Conservation (phyloP, 2,888 invertebrate species). For the Hirtodrosophila duncani region DNA sequence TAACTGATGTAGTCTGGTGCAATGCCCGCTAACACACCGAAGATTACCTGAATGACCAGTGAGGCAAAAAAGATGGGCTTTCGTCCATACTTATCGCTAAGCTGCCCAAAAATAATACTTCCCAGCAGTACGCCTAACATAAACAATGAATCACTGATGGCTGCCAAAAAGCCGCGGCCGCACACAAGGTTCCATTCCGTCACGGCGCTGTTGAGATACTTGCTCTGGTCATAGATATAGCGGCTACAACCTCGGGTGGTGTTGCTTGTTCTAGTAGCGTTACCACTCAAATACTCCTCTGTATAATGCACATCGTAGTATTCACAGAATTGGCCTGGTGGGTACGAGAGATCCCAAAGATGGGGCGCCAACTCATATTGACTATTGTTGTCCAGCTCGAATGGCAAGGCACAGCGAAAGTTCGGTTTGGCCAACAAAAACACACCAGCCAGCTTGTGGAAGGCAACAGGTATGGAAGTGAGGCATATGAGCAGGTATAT, state of each 20-base stretch:
- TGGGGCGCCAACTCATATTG: conserved; percentile 77
- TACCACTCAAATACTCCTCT: conserved; percentile 66
- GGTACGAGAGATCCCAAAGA: conserved; percentile 80
- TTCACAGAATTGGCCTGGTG: conserved; percentile 80
- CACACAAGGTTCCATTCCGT: conserved; percentile 87
- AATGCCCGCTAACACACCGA: conserved; percentile 83
- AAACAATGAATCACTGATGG: conserved; percentile 82
- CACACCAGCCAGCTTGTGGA: conserved; percentile 86
- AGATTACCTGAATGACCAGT: conserved; percentile 83
- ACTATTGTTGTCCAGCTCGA: conserved; percentile 78
- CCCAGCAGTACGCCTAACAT: conserved; percentile 87
- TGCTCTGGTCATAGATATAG: conserved; percentile 82
- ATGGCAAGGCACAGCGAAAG: conserved; percentile 82
- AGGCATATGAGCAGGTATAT: conserved; percentile 85
- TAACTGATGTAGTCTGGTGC: conserved; percentile 85
- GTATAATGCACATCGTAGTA: conserved; percentile 79
- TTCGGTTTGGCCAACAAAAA: conserved; percentile 84
- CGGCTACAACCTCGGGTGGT: conserved; percentile 78
- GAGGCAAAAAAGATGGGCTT: conserved; percentile 86
- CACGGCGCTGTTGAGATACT: conserved; percentile 82
- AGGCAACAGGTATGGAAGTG: conserved; percentile 85
- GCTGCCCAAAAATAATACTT: conserved; percentile 85
- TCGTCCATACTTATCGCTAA: conserved; percentile 86
- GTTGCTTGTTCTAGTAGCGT: conserved; percentile 51
- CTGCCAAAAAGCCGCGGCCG: conserved; percentile 81